Conservation (phyloP, 2,113 vertebrate genomes). For the Neogobius melanostomus region DNA sequence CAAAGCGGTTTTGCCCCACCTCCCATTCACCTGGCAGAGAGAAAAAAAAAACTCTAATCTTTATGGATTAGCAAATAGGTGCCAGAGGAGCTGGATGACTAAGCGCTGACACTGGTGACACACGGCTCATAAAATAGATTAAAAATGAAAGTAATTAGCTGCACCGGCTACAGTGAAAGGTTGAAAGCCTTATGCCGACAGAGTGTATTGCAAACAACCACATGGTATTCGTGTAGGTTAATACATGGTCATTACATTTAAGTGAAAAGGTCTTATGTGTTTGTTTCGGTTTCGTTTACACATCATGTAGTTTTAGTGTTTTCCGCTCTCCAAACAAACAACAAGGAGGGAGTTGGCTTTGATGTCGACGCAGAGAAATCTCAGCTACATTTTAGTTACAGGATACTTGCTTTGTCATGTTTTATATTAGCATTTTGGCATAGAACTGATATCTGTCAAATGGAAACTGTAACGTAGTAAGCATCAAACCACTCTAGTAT, state of each 20-base stretch:
- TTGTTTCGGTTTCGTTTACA: not conserved
- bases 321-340: not conserved
- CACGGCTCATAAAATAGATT: conserved; percentile 40
- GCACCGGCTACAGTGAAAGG: conserved; percentile 8
- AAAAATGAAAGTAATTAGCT: conserved; percentile 23
- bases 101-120: conserved; percentile 13
- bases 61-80: conserved; percentile 46
- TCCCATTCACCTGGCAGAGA: conserved; percentile 24
- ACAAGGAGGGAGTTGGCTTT: not conserved
- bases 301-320: not conserved
- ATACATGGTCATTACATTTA: not conserved
- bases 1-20: conserved; percentile 7
- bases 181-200: not conserved
- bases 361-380: not conserved
- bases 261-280: not conserved
- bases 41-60: conserved; percentile 47
- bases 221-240: not conserved
- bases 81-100: conserved; percentile 24
- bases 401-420: not conserved
- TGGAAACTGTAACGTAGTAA: not conserved
- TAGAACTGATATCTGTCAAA: not conserved
- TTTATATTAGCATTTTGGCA: not conserved
- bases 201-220: not conserved
- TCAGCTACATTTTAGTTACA: not conserved
- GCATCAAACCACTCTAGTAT: not conserved